Evolutionary conservation across 2,888 invertebrate species (phyloP).

Genomic region (Atrina japonica): DNA sequence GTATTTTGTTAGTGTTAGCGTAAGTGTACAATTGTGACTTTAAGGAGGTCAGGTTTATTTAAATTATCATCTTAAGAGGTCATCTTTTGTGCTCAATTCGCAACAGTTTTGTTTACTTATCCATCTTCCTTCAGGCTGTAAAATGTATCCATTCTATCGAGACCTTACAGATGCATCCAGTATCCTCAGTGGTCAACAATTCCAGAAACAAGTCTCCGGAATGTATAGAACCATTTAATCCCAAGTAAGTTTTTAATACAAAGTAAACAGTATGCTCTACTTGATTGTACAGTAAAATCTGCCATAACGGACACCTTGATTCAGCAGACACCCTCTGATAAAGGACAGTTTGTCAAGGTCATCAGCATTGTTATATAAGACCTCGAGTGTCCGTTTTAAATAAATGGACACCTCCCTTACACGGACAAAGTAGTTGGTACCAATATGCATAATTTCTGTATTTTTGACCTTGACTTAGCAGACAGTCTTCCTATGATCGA

Average conservation of each 20-base stretch:
- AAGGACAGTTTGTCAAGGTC: not conserved
- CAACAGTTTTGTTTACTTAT: too few relatives aligned
- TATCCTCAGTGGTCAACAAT: conserved; percentile 87
- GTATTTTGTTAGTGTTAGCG: not conserved
- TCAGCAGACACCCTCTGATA: too few relatives aligned
- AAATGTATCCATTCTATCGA: conserved; percentile 78
- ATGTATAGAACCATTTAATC: conserved; percentile 79
- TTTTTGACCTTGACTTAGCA: not conserved
- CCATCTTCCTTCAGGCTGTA: conserved; percentile 72
- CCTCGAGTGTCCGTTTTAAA: not conserved
- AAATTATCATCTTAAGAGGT: too few relatives aligned
- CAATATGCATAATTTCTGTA: too few relatives aligned
- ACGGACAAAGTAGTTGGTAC: too few relatives aligned
- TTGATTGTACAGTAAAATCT: too few relatives aligned
- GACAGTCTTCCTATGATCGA: too few relatives aligned
- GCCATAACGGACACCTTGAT: too few relatives aligned
- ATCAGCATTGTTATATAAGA: not conserved
- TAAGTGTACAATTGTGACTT: too few relatives aligned
- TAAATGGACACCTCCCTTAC: too few relatives aligned
- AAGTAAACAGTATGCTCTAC: not conserved
- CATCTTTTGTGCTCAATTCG: too few relatives aligned
- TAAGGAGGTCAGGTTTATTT: too few relatives aligned
- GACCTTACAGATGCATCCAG: conserved; percentile 86
- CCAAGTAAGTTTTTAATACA: conserved; percentile 63
- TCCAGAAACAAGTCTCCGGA: conserved; percentile 85